phyloP scores from a whole-genome alignment of 2,113 vertebrate genomes.

The Pongo abelii region DNA sequence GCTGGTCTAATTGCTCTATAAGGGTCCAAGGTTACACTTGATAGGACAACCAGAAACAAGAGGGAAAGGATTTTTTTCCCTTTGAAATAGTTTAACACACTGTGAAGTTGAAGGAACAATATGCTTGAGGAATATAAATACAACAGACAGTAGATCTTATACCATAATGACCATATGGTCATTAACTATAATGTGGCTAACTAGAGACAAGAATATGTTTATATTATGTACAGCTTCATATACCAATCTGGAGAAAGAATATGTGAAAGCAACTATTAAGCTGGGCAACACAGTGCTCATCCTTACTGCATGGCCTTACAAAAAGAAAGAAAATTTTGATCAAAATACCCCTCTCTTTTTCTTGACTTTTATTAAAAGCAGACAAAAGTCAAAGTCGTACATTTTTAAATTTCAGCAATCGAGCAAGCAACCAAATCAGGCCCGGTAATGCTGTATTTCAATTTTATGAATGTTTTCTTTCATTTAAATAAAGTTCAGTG shows the following conservation, averaged over 20 bases:
- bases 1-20: conserved; percentile 99
- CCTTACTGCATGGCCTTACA: conserved; percentile 78
- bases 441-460: conserved; percentile 4
- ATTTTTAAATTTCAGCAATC: conserved; percentile 41
- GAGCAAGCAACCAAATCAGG: conserved; percentile 37
- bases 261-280: conserved; percentile 85
- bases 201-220: conserved; percentile 90
- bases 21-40: conserved; percentile 99
- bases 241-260: conserved; percentile 88
- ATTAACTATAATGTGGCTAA: conserved; percentile 95
- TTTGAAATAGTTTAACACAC: conserved; percentile 96
- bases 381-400: conserved; percentile 49
- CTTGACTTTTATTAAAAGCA: conserved; percentile 75
- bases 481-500: conserved; percentile 57
- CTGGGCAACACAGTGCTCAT: conserved; percentile 81
- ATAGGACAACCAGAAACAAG: conserved; percentile 99
- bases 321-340: conserved; percentile 73
- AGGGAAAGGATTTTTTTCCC: conserved; percentile 92
- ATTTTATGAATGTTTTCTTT: conserved; percentile 49
- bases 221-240: conserved; percentile 89
- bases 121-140: conserved; percentile 98
- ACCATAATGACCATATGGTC: conserved; percentile 96
- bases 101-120: conserved; percentile 97
- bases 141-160: conserved; percentile 92
- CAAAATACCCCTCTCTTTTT: conserved; percentile 75